Evolutionary conservation across 1,140 invertebrate species (phyloP), one percentile per base, ranked within the genome.

Genomic region (Zaprionus gabonicus): DNA sequence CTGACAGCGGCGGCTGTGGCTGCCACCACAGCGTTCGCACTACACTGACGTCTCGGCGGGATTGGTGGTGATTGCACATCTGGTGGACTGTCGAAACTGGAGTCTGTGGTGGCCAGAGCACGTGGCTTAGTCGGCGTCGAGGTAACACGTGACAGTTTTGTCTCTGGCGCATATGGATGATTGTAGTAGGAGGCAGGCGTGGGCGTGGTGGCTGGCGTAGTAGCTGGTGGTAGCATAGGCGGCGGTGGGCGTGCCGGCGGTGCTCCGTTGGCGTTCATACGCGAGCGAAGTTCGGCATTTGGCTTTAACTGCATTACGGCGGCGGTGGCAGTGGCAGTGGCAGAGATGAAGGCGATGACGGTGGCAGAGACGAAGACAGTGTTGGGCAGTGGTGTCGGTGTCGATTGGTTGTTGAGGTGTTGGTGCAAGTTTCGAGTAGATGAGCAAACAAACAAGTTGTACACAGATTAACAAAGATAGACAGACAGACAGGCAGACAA

Each of bases 61-160:
- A 93, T 84, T 2, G 92, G 92, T n/a, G 92, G 91, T 36, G 92
- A 92, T 51, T 82, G 91, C 64, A 93, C 76, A 46, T 93, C 91
- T 23, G 92, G 92, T 53, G 92, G 92, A 69, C 71, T 82, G 57
- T 92, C 91, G 60, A 90, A 92, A 31, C 66, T 81, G 1, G 82
- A 87, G 27, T 92, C 91, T 7, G 83, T 82, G 9, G 76, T 82
- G 57, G 80, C 71, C 71, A 82, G 46, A 36, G 57, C 27, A 4
- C 59, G 83, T 17, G 71, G 38, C 28, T 78, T 81, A 49, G 58
- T 76, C n/a, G 82, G 78, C 13, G 75, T 92, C 10, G 86, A 91
- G 1, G 75, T 80, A 64, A 84, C 76, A 7, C 72, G 68, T 9
- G 76, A 83, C 9, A 77, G 88, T 65, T 91, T 91, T 1, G 70